These are phyloP conservation scores for Cirrhinus mrigala DNA, from an alignment of 2,797 vertebrate species.

Conservation along the genomic window DNA sequence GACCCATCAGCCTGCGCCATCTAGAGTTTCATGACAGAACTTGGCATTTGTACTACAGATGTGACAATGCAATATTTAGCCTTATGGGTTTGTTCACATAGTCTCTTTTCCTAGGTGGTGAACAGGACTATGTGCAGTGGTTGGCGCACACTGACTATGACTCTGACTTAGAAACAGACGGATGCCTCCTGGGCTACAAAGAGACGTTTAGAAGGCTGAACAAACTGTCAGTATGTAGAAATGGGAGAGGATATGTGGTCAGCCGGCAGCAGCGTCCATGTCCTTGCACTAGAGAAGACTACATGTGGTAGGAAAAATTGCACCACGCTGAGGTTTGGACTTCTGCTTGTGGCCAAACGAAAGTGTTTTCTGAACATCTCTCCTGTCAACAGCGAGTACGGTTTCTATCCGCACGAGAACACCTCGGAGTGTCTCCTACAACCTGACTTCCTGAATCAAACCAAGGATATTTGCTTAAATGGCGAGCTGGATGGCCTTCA, in stretches of 20 bases:
- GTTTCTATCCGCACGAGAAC: conserved; percentile 76
- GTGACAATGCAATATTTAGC: not conserved
- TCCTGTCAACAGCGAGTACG: conserved; percentile 77
- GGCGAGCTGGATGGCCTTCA: conserved; percentile 78
- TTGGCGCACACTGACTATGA: conserved; percentile 74
- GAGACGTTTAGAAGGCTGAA: conserved; percentile 81
- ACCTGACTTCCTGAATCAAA: conserved; percentile 65
- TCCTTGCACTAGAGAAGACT: conserved; percentile 79
- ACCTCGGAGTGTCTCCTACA: conserved; percentile 79
- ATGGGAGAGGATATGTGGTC: conserved; percentile 78
- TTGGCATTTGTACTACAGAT: not conserved
- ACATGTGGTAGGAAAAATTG: conserved; percentile 75
- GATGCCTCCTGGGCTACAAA: conserved; percentile 80
- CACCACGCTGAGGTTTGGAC: not conserved
- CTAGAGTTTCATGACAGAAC: no score
- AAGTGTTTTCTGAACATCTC: not conserved
- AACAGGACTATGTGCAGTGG: conserved; percentile 80
- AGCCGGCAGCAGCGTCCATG: conserved; percentile 76
- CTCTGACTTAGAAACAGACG: conserved; percentile 64
- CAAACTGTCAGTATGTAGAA: conserved; percentile 78
- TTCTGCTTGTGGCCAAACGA: not conserved
- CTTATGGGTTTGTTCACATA: not conserved
- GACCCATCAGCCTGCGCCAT: no score
- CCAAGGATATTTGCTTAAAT: conserved; percentile 74
- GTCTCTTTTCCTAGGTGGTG: conserved; percentile 67